Evolutionary conservation across 2,113 vertebrate species (phyloP).

Genomic region (Chaetura pelagica): DNA sequence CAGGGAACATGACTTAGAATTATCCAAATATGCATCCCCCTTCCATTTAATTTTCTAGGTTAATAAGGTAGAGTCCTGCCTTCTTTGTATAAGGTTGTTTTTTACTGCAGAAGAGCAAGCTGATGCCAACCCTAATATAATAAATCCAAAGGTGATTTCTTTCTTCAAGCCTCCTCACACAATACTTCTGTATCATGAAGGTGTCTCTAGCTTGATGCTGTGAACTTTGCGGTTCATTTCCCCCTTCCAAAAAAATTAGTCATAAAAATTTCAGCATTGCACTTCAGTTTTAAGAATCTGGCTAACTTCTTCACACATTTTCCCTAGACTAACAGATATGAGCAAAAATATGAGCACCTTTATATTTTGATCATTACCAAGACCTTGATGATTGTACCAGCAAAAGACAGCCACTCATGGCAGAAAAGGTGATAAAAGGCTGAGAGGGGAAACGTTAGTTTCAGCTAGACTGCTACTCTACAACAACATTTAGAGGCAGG

Average conservation of each 20-base stretch:
- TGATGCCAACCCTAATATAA: not conserved
- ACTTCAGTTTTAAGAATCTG: not conserved
- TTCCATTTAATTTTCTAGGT: not conserved
- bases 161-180: not conserved
- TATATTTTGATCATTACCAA: not conserved
- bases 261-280: not conserved
- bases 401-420: not conserved
- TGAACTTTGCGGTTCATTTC: not conserved
- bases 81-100: not conserved
- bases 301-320: not conserved
- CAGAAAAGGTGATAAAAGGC: not conserved
- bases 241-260: not conserved
- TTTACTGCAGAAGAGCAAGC: not conserved
- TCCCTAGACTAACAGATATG: not conserved
- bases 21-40: not conserved
- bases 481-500: not conserved
- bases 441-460: not conserved
- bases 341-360: not conserved
- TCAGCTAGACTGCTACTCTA: not conserved
- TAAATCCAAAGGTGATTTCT: not conserved
- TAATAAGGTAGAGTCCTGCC: not conserved
- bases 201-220: not conserved
- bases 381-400: not conserved
- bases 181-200: rapidly evolving
- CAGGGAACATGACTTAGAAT: not conserved